Percentiles rank a stretch among this genome's conserved stretches.
These are phyloP conservation scores for Microplitis demolitor DNA, from an alignment of 1,140 invertebrate species.

Conservation along the genomic window DNA sequence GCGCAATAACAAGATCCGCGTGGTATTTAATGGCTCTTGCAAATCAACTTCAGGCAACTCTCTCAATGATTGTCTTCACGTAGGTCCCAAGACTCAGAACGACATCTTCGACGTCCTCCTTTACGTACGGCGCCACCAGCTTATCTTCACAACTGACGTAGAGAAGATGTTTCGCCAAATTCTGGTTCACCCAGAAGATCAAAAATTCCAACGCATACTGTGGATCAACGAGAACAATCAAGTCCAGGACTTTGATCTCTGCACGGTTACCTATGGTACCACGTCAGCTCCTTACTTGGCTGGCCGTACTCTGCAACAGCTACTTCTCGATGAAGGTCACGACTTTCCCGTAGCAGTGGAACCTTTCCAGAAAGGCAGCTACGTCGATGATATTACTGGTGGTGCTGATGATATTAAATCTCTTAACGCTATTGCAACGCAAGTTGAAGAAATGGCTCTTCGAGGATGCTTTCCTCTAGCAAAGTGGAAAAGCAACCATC, in stretches of 20 bases:
- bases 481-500: not conserved
- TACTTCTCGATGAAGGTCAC: not conserved
- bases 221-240: slow-evolving; percentile 36
- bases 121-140: slow-evolving; percentile 4
- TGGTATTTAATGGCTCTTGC: slow-evolving; percentile 4
- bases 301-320: not conserved
- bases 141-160: slow-evolving; percentile 22
- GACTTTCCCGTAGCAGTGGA: slow-evolving; percentile 6
- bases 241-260: not conserved
- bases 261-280: not conserved
- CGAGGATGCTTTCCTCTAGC: slow-evolving; percentile 12
- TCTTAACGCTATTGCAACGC: too few species aligned
- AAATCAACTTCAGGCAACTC: not conserved
- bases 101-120: slow-evolving; percentile 25
- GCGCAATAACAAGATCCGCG: slow-evolving; percentile 8
- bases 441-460: too few species aligned
- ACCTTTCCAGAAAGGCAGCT: too few species aligned
- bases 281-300: slow-evolving; percentile 3
- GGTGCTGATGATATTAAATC: too few species aligned
- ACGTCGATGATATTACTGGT: too few species aligned
- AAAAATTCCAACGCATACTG: slow-evolving; percentile 42
- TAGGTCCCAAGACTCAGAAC: slow-evolving; percentile 21
- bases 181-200: slow-evolving; percentile 24
- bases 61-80: not conserved
- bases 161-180: slow-evolving; percentile 32